phyloP scores from a whole-genome alignment of 2,888 invertebrate species.

The Brachyopa scutellaris region DNA sequence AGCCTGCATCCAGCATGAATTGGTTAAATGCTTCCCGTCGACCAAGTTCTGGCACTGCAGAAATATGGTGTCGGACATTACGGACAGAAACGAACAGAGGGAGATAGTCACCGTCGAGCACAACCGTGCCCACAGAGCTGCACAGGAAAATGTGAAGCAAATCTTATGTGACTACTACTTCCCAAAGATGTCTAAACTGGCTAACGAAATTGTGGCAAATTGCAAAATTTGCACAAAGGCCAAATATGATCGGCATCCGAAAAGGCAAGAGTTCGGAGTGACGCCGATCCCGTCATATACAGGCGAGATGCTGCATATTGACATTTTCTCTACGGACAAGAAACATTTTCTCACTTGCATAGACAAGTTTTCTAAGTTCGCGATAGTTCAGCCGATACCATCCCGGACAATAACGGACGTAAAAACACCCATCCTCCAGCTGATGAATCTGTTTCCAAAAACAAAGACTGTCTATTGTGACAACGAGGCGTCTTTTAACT shows the following conservation, averaged over 20 bases:
- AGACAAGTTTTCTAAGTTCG: neutral
- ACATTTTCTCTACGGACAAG: constrained; percentile 25
- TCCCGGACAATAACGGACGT: constrained; percentile 9
- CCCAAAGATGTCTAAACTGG: constrained; percentile 49
- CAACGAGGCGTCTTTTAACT: neutral
- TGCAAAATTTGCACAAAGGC: constrained; percentile 38
- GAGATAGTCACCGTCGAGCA: neutral
- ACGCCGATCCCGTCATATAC: constrained; percentile 19
- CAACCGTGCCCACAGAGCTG: neutral
- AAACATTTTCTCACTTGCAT: constrained; percentile 26
- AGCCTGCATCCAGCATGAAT: neutral
- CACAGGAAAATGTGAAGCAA: neutral
- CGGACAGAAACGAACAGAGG: constrained; percentile 19
- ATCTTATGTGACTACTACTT: constrained; percentile 47
- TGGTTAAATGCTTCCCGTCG: constrained; percentile 3
- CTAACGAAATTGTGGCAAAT: constrained; percentile 38
- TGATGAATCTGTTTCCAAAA: too few relatives aligned
- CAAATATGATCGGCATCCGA: constrained; percentile 34
- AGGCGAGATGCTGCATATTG: constrained; percentile 34
- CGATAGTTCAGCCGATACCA: constrained; percentile 9
- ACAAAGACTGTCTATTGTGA: neutral
- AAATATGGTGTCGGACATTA: constrained; percentile 9
- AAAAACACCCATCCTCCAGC: too few relatives aligned
- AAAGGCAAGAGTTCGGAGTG: neutral
- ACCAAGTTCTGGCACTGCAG: constrained; percentile 22